Percentiles rank a stretch among this genome's conserved stretches.
Evolutionary conservation across 2,113 vertebrate species (phyloP).

Genomic region (Polypterus senegalus): DNA sequence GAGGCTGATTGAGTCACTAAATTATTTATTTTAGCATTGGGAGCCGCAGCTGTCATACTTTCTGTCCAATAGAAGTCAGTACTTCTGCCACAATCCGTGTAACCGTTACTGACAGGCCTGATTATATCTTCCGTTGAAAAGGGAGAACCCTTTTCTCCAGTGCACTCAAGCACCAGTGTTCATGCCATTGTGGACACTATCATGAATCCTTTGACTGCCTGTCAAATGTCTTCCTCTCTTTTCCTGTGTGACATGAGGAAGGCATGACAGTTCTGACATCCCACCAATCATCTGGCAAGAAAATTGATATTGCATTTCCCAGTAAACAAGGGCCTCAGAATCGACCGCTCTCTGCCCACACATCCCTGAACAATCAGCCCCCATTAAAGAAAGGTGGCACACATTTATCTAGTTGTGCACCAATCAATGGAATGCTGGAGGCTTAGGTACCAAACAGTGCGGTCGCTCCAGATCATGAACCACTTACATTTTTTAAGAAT

Average conservation of each 20-base stretch:
- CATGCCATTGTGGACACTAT: constrained; percentile 52
- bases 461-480: no score
- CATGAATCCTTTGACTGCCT: constrained; percentile 52
- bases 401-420: constrained; percentile 45
- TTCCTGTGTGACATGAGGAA: constrained; percentile 39
- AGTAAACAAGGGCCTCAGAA: constrained; percentile 62
- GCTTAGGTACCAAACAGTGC: constrained; percentile 18
- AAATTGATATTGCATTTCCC: constrained; percentile 64
- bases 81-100: constrained; percentile 51
- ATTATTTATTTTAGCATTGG: background rate
- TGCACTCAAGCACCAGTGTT: constrained; percentile 56
- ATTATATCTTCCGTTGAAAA: constrained; percentile 54
- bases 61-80: background rate
- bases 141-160: constrained; percentile 45
- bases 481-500: no score
- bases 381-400: constrained; percentile 60
- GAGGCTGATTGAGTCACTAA: background rate
- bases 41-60: background rate
- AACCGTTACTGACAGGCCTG: constrained; percentile 59
- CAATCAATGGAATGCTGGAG: constrained; percentile 49
- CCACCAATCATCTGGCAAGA: constrained; percentile 56
- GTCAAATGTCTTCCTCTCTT: constrained; percentile 33
- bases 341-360: constrained; percentile 46
- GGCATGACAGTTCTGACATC: constrained; percentile 59
- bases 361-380: constrained; percentile 63